A percentile compares a stretch with the other conserved stretches of the same genome.
Evolutionary conservation across 2,797 vertebrate genomes (phyloP).

Genomic region (Channa striata): DNA sequence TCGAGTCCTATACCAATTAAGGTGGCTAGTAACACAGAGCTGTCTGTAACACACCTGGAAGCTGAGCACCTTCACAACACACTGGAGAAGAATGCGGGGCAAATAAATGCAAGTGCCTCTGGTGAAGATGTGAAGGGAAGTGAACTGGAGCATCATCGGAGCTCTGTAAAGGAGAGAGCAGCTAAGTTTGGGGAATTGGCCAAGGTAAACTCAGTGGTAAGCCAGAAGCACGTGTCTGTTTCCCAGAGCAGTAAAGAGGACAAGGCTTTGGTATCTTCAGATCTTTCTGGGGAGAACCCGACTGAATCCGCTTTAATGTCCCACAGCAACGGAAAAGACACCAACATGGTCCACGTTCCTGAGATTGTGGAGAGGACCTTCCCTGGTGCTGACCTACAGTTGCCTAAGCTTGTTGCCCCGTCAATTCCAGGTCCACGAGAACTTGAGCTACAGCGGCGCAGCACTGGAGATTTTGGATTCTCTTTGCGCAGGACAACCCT

Average conservation of each 20-base stretch:
- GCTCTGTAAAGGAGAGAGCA: constrained; percentile 91
- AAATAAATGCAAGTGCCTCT: constrained; percentile 85
- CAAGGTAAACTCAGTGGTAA: constrained; percentile 86
- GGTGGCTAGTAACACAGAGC: constrained; percentile 90
- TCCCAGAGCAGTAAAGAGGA: constrained; percentile 87
- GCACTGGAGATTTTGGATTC: constrained; percentile 97
- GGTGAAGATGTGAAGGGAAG: constrained; percentile 85
- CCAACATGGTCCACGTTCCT: constrained; percentile 76
- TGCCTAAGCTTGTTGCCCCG: constrained; percentile 86
- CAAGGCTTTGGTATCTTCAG: constrained; percentile 82
- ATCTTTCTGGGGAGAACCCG: constrained; percentile 84
- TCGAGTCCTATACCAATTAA: constrained; percentile 97
- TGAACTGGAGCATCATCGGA: constrained; percentile 78
- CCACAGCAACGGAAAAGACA: constrained; percentile 69
- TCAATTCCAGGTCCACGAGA: constrained; percentile 86
- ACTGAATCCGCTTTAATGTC: constrained; percentile 56
- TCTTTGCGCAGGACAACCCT: constrained; percentile 94
- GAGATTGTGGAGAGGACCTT: constrained; percentile 90
- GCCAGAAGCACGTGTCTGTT: constrained; percentile 87
- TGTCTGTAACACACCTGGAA: constrained; percentile 88
- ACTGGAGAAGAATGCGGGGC: constrained; percentile 80
- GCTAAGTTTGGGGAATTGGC: constrained; percentile 91
- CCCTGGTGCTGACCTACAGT: constrained; percentile 84
- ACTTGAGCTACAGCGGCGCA: constrained; percentile 92
- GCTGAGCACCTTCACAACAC: constrained; percentile 81